These are phyloP conservation scores for Fabriciana adippe DNA, from an alignment of 2,888 invertebrate species.

Conservation along the genomic window DNA sequence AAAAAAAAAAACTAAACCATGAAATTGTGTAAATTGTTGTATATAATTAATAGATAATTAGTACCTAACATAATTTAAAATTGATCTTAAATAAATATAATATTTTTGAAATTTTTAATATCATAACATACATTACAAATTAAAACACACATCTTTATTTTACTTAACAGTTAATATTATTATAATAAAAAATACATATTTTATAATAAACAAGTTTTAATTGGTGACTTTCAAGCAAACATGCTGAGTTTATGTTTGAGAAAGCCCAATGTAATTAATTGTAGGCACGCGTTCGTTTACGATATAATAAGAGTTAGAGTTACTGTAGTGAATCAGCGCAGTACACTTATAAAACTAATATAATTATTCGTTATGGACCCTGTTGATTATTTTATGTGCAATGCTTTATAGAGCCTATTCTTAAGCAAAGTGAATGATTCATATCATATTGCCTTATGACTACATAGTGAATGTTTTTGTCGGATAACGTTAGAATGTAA, in stretches of 20 bases:
- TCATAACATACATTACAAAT: no score
- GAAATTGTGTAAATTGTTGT: no score
- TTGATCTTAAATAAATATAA: no score
- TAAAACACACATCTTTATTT: no score
- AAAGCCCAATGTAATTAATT: conserved; percentile 38
- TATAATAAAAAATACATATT: conserved; percentile 5
- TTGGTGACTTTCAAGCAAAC: conserved; percentile 7
- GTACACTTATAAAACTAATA: conserved; percentile 23
- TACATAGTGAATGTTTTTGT: not conserved
- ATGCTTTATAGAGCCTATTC: conserved; percentile 3
- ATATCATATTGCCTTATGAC: not conserved
- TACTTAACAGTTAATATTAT: not conserved
- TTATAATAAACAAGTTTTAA: conserved; percentile 9
- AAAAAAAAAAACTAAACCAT: no score
- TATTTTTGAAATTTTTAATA: no score
- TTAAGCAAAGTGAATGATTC: not conserved
- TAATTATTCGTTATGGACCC: conserved; percentile 10
- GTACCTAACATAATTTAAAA: no score
- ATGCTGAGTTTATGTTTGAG: conserved; percentile 21
- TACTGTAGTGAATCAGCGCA: conserved; percentile 40
- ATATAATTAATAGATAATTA: no score
- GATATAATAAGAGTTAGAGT: conserved; percentile 34
- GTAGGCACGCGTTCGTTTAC: conserved; percentile 38
- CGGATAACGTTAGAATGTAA: conserved; percentile 35
- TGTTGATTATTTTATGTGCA: conserved; percentile 14